A percentile compares a stretch with the other conserved stretches of the same genome.
Evolutionary conservation across 2,797 vertebrate species (phyloP).

Genomic region (Vespertilio murinus): DNA sequence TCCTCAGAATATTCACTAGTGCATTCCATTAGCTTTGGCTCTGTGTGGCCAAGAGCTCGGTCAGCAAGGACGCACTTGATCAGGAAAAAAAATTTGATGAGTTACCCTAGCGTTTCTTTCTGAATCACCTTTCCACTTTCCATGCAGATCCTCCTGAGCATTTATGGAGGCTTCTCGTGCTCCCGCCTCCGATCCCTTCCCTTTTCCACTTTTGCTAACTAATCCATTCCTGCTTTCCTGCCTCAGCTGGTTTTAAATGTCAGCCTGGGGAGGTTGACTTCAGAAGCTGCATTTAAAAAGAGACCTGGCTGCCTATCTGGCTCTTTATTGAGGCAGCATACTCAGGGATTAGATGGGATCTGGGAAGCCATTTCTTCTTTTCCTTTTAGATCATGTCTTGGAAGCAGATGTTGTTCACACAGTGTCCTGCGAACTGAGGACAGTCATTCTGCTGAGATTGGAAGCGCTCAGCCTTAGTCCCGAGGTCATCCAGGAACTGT

Average conservation of each 20-base stretch:
- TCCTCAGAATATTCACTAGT: not conserved
- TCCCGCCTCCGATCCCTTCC: not conserved
- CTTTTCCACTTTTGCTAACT: constrained; percentile 53
- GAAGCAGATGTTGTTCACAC: not conserved
- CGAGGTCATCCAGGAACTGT: not conserved
- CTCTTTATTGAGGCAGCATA: not conserved
- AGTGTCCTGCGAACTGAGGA: not conserved
- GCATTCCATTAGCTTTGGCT: not conserved
- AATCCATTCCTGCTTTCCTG: constrained; percentile 5
- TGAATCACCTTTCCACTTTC: not conserved
- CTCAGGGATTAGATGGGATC: not conserved
- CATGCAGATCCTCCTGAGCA: not conserved
- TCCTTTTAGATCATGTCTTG: not conserved
- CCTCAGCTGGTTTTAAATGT: constrained; percentile 67
- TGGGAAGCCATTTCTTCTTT: constrained; percentile 2
- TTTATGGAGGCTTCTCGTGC: not conserved
- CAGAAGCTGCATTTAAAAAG: constrained; percentile 64
- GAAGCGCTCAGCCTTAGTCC: not conserved
- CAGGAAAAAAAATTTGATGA: not conserved
- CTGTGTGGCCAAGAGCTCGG: not conserved
- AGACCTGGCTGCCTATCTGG: not conserved
- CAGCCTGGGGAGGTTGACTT: constrained; percentile 51
- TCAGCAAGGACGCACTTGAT: not conserved
- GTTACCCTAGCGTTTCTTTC: not conserved
- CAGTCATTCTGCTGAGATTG: not conserved